Conservation (phyloP, 2,113 vertebrate genomes). For the Vombatus ursinus region DNA sequence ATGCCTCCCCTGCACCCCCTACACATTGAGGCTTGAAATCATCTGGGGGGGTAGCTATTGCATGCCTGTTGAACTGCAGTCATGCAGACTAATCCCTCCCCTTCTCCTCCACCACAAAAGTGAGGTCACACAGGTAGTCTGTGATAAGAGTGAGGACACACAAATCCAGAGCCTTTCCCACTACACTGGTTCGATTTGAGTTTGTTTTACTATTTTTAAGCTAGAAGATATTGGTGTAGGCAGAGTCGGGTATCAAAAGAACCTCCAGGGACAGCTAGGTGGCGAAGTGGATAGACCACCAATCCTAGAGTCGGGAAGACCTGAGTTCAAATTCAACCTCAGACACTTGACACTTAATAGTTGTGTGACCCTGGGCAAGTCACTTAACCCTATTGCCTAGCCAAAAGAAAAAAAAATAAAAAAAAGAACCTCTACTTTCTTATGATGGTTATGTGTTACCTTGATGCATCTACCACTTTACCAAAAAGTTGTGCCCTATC, state of each 20-base stretch:
- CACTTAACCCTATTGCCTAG: too few relatives aligned
- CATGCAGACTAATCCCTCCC: not conserved
- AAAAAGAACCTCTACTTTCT: not conserved
- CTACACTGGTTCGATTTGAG: not conserved
- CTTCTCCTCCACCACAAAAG: not conserved
- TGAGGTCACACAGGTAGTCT: not conserved
- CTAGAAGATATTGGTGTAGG: not conserved
- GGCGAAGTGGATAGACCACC: too few relatives aligned
- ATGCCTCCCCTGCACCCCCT: not conserved
- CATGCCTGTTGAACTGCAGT: not conserved
- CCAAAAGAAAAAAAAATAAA: too few relatives aligned
- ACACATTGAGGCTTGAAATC: not conserved
- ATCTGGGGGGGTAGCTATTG: not conserved
- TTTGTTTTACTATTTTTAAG: not conserved
- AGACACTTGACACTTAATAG: too few relatives aligned
- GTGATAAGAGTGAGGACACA: too few relatives aligned
- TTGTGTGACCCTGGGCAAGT: too few relatives aligned
- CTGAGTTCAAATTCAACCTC: too few relatives aligned
- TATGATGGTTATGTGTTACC: not conserved
- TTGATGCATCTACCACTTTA: not conserved
- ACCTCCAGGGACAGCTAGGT: not conserved
- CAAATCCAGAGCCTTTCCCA: not conserved
- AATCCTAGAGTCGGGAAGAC: too few relatives aligned
- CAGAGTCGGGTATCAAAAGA: not conserved
- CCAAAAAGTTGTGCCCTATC: not conserved